phyloP scores from a whole-genome alignment of 1,140 invertebrate species.

The Helicoverpa armigera region DNA sequence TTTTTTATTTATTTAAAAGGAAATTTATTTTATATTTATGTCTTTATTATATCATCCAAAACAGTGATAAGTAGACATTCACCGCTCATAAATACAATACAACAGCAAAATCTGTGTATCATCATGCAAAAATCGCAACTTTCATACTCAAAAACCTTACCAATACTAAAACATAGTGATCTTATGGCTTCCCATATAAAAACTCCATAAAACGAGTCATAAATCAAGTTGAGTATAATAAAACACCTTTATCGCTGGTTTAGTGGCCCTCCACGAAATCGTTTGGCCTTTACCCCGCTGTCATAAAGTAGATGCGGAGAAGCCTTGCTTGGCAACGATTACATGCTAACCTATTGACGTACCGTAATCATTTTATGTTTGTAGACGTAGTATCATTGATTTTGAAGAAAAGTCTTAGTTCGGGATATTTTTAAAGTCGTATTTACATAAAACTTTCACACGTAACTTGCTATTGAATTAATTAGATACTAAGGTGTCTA shows the following conservation, averaged over 20 bases:
- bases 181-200: slow-evolving; percentile 6
- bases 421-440: no score
- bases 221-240: slow-evolving; percentile 38
- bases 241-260: slow-evolving; percentile 23
- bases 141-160: not conserved
- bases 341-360: not conserved
- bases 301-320: slow-evolving; percentile 3
- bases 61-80: no score
- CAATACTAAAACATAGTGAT: not conserved
- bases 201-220: not conserved
- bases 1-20: no score
- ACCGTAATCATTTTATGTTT: not conserved
- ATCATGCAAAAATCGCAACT: no score
- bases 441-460: no score
- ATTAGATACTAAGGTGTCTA: no score
- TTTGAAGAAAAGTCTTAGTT: not conserved
- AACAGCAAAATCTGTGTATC: no score
- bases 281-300: slow-evolving; percentile 1
- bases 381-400: not conserved
- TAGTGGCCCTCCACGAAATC: slow-evolving; percentile 22
- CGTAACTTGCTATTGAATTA: no score
- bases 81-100: no score
- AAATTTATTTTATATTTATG: no score
- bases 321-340: not conserved
- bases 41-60: no score